Conservation (phyloP, 1,140 invertebrate genomes). For the Rhysida immarginata region DNA sequence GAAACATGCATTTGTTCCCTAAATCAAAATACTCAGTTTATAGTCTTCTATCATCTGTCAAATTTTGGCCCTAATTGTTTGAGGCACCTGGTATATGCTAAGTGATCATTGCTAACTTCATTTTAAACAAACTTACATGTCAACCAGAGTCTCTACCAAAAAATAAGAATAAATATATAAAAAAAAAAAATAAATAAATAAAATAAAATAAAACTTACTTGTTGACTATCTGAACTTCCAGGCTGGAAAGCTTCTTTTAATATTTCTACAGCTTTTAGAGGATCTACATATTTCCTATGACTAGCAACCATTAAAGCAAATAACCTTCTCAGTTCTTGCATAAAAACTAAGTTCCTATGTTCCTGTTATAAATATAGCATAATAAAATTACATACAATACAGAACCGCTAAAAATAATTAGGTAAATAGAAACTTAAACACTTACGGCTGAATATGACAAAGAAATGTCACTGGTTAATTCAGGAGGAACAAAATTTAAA, state of each 20-base stretch:
- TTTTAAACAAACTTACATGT: too few species aligned
- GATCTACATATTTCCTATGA: constrained; percentile 36
- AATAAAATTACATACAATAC: neutral
- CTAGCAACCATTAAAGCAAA: constrained; percentile 35
- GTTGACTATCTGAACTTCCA: constrained; percentile 27
- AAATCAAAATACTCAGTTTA: too few species aligned
- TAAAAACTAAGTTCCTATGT: constrained; percentile 28
- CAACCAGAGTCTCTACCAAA: too few species aligned
- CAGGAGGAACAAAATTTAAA: constrained; percentile 27
- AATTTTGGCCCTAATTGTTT: too few species aligned
- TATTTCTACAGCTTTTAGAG: constrained; percentile 33
- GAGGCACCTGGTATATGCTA: too few species aligned
- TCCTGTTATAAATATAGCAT: constrained; percentile 19
- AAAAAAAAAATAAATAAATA: too few species aligned
- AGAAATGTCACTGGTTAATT: neutral
- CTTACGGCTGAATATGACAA: constrained; percentile 5
- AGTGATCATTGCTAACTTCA: too few species aligned
- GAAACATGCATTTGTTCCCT: too few species aligned
- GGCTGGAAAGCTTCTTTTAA: constrained; percentile 31
- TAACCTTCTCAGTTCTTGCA: constrained; percentile 31
- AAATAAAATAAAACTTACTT: constrained; percentile 19
- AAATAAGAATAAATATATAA: too few species aligned
- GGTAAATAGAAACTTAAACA: neutral
- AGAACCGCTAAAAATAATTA: neutral
- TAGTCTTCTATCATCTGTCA: too few species aligned